Evolutionary conservation across 92 coral and sea anemone species (phyloP).

Genomic region (Hydrozoanthus gracilis): DNA sequence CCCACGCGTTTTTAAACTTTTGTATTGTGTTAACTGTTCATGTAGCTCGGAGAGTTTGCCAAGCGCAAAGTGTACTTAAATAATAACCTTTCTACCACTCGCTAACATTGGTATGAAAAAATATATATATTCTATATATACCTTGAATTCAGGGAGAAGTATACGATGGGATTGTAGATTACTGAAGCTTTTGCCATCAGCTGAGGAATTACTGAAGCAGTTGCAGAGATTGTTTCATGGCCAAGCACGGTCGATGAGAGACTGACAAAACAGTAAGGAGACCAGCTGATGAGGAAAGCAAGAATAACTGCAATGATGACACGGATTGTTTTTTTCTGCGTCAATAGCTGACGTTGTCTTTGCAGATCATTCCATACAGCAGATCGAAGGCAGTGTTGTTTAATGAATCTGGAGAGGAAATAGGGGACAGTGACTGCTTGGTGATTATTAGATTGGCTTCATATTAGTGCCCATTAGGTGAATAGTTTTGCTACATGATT

Average conservation of each 20-base stretch:
- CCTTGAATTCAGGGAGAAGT: slow-evolving; percentile 22
- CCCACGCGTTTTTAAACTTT: no score
- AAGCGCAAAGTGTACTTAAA: no score
- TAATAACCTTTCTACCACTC: no score
- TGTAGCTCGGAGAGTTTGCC: no score
- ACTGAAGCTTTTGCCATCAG: slow-evolving; percentile 33
- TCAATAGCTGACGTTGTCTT: slow-evolving; percentile 8
- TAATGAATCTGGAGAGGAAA: not conserved
- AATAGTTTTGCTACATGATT: not conserved
- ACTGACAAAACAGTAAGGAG: slow-evolving; percentile 29
- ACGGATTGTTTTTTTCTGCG: slow-evolving; percentile 19
- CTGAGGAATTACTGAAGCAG: slow-evolving; percentile 16
- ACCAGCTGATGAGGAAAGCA: slow-evolving; percentile 20
- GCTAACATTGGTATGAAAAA: no score
- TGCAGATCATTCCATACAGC: not conserved
- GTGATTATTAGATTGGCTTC: not conserved
- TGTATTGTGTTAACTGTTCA: no score
- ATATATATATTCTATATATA: not conserved
- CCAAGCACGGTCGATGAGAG: slow-evolving; percentile 7
- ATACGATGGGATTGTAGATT: slow-evolving; percentile 24
- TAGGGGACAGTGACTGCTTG: no score
- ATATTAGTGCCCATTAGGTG: not conserved
- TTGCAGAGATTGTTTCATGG: not conserved
- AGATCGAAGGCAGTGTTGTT: slow-evolving; percentile 3
- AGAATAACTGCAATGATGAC: not conserved